Evolutionary conservation across 1,140 invertebrate species (phyloP), one percentile per base, ranked within the genome.

Genomic region (Drosophila sulfurigaster): DNA sequence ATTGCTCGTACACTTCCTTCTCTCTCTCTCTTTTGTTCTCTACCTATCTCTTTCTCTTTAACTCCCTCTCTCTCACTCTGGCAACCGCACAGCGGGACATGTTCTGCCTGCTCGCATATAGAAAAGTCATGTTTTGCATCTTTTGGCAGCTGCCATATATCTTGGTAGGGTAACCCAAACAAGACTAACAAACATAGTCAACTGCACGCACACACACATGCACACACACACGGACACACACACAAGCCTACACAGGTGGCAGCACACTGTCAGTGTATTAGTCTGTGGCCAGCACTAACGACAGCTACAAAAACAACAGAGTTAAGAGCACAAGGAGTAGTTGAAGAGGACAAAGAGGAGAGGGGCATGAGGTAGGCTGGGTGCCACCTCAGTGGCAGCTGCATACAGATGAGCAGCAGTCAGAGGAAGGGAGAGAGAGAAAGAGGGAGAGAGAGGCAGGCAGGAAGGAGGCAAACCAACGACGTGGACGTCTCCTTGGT

Each of bases 71-170:
- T 35, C 35, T 49, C 10, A 8, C 41, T 35, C 25, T 5, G 45
- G 25, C 35, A 28, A 35, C 15, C 67, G 7, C 67, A 71, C 68
- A 75, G 59, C 46, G 54, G 73, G 68, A 65, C 52, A 64, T 60
- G 73, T 11, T 59, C 43, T 58, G 67, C 72, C 59, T 62, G 41
- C 58, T 45, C 52, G 20, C 68, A 69, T 69, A 80, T 66, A 66
- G 73, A 66, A 79, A 80, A 78, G 77, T 68, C 83, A 87, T 87
- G 83, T 87, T 87, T 70, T 88, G 83, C 83, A 88, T 87, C 78
- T 75, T 83, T 80, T 83, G 83, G 80, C 83, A 88, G 77, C 73
- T 88, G 83, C 83, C 83, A 87, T 87, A 87, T 87, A 87, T 87
- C 83, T 88, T 87, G 45, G 83, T 88, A 68, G 13, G 35, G 52